phyloP scores from a whole-genome alignment of 2,113 vertebrate genomes.

The Phoxinus phoxinus region DNA sequence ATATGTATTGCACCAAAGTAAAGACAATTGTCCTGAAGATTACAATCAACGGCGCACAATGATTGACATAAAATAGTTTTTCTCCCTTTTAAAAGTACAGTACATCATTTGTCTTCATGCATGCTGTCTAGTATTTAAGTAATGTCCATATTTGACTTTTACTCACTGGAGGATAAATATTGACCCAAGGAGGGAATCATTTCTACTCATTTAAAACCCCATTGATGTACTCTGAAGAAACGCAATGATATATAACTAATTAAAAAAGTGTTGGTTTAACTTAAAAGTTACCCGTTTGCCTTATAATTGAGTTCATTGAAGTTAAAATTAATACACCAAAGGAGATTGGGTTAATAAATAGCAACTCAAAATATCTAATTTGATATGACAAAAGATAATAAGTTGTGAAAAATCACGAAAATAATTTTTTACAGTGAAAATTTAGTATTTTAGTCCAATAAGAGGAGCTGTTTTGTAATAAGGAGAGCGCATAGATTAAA shows the following conservation, averaged over 20 bases:
- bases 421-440: not conserved
- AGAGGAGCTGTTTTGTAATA: not conserved
- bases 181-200: slow-evolving; percentile 66
- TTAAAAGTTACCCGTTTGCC: no score
- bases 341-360: no score
- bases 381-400: no score
- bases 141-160: slow-evolving; percentile 27
- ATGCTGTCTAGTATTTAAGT: slow-evolving; percentile 1
- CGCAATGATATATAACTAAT: not conserved
- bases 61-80: not conserved
- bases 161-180: slow-evolving; percentile 60
- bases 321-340: no score
- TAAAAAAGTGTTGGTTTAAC: no score
- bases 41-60: not conserved
- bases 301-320: no score
- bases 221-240: not conserved
- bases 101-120: not conserved
- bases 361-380: no score
- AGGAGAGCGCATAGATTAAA: not conserved
- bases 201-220: not conserved
- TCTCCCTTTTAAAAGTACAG: not conserved
- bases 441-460: not conserved
- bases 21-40: not conserved
- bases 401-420: no score
- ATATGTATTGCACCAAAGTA: not conserved